Evolutionary conservation across 2,797 vertebrate species (phyloP).

Genomic region (Mareca penelope): DNA sequence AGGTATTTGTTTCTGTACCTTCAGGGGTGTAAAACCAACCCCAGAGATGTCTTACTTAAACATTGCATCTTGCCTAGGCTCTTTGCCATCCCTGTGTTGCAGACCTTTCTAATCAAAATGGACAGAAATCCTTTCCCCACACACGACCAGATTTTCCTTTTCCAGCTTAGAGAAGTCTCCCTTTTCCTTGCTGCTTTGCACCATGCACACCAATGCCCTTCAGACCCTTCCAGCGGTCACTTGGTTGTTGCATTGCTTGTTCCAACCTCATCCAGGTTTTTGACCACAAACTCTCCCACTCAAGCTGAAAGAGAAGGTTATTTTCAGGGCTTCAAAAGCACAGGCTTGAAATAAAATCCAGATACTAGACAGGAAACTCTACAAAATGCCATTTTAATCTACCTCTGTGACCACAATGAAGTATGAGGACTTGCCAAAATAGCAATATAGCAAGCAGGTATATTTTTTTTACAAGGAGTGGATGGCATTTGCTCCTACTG

Average conservation of each 20-base stretch:
- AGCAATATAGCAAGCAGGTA: not conserved
- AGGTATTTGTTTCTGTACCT: not conserved
- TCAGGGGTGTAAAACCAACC: not conserved
- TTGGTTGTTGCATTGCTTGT: not conserved
- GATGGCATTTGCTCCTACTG: not conserved
- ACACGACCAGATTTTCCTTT: not conserved
- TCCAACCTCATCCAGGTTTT: not conserved
- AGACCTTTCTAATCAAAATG: not conserved
- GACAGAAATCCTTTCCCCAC: not conserved
- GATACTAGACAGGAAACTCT: not conserved
- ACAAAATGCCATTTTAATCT: not conserved
- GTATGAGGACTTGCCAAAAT: not conserved
- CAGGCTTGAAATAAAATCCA: not conserved
- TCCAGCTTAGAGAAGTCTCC: not conserved
- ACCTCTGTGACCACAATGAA: not conserved
- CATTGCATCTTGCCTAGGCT: not conserved
- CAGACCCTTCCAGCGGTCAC: rapidly evolving
- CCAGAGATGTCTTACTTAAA: not conserved
- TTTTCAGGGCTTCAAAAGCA: not conserved
- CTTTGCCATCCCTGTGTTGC: not conserved
- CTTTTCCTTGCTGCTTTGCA: not conserved
- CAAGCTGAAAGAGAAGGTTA: not conserved
- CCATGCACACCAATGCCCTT: not conserved
- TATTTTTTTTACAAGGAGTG: not conserved
- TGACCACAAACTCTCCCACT: not conserved